Conservation (phyloP, 2,888 invertebrate species). For the Arrhopalites spinosus region DNA sequence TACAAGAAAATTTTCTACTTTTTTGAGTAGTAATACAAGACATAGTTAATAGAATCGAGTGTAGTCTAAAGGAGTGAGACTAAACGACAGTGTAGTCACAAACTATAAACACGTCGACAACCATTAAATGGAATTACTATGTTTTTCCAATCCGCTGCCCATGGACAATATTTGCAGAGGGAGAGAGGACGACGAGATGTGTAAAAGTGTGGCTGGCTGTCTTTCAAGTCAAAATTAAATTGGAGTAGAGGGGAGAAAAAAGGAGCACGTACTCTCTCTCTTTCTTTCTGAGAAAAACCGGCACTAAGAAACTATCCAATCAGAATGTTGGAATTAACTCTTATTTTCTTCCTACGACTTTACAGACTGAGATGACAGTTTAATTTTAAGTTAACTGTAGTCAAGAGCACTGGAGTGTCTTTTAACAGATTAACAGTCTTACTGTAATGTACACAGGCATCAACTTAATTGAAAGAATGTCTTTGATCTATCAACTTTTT, state of each 20-base stretch:
- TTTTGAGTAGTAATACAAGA: neutral
- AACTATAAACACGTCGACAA: neutral
- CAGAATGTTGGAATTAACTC: neutral
- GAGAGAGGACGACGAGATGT: neutral
- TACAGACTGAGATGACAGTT: neutral
- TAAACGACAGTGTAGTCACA: neutral
- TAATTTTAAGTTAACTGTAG: neutral
- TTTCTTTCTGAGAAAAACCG: neutral
- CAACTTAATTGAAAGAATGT: too few relatives aligned
- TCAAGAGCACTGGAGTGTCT: neutral
- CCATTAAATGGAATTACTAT: neutral
- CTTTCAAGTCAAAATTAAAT: conserved; percentile 20
- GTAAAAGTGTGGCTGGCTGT: conserved; percentile 8
- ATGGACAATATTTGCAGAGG: neutral
- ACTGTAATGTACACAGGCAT: neutral
- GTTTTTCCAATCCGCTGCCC: neutral
- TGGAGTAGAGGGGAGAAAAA: conserved; percentile 1
- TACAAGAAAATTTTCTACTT: neutral
- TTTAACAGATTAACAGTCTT: neutral
- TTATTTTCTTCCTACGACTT: neutral
- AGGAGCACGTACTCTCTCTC: neutral
- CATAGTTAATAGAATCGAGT: neutral
- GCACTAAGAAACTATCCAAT: conserved; percentile 1
- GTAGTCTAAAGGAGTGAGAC: neutral
- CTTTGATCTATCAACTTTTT: too few relatives aligned